Percentiles rank a stretch among this genome's conserved stretches.
These are phyloP conservation scores for Adelges cooleyi DNA, from an alignment of 1,140 invertebrate genomes.

Conservation along the genomic window DNA sequence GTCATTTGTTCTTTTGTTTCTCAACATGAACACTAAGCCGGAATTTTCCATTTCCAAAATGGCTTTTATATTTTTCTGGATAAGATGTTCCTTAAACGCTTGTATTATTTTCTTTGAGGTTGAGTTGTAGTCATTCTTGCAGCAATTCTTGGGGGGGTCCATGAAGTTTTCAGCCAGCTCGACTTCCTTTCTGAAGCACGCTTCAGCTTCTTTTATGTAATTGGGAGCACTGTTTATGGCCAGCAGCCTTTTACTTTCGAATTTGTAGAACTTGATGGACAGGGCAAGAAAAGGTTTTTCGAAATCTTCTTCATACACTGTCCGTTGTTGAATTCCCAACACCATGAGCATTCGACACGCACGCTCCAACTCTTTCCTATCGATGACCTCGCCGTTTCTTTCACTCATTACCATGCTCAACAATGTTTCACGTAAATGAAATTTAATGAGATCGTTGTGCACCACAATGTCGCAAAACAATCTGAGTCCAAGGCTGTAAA, in stretches of 20 bases:
- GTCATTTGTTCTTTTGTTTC: too few species aligned
- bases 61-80: conserved; percentile 99
- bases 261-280: conserved; percentile 95
- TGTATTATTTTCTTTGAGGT: conserved; percentile 91
- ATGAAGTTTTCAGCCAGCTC: conserved; percentile 95
- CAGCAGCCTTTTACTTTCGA: conserved; percentile 97
- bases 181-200: conserved; percentile 93
- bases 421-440: too few species aligned
- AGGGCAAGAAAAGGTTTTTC: conserved; percentile 94
- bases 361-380: conserved; percentile 93
- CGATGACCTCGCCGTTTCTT: conserved; percentile 89
- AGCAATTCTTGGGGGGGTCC: too few species aligned
- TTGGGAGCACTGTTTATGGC: conserved; percentile 97
- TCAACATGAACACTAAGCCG: conserved; percentile 98
- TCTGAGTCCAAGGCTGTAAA: conserved; percentile 96
- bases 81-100: conserved; percentile 95
- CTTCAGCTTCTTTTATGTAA: too few species aligned
- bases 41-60: conserved; percentile 99
- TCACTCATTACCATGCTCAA: too few species aligned
- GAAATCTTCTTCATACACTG: conserved; percentile 98
- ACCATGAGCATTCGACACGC: conserved; percentile 95
- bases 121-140: too few species aligned
- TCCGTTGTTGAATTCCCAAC: conserved; percentile 84
- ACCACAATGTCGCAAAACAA: conserved; percentile 98
- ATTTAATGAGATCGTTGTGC: conserved; percentile 81